Evolutionary conservation across 2,888 invertebrate genomes (phyloP), one percentile per base, ranked within the genome.

Genomic region (Tetanocera ferruginea): DNA sequence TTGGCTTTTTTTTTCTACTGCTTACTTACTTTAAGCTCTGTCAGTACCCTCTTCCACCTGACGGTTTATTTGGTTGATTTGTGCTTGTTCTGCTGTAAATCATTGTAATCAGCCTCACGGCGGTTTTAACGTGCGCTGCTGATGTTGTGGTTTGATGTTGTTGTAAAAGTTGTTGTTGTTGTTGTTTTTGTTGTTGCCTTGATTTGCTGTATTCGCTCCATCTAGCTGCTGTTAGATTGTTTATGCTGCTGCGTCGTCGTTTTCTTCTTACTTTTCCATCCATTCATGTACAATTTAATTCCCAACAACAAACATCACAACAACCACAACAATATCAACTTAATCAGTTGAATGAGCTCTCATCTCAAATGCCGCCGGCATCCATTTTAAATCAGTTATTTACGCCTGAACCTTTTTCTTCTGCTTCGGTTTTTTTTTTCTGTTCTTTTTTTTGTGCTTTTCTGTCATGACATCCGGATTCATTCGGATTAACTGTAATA

Each of bases 41-140:
- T 67, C n/a, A 23, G 31, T 1, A 37, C 34, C 34, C 34, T 55
- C 23, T 55, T 8, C 34, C 64, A 9, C 31, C 37, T n/a, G 37
- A n/a, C 37, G 31, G 67, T 43, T 67, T 67, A 34, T 67, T 67
- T 23, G 67, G 37, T 67, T 34, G 25, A 60, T 60, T 60, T 23
- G 28, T 60, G 25, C 25, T 25, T 67, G 19, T 23, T 43, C 37
- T 67, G 34, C n/a, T 37, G 67, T 67, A 67, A 67, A 67, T 70
- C 70, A 51, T 52, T 34, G 70, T 51, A 70, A 70, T 70, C 70
- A 70, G 55, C 51, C 70, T 70, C 28, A 55, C 49, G 70, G 55
- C 67, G 23, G 23, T 67, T 66, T 43, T 19, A 19, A 23, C 37
- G 37, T 43, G 28, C 11, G 25, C 23, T 43, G n/a, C 37, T 8